phyloP scores from a whole-genome alignment of 2,797 vertebrate species.

The Lacerta viridis region DNA sequence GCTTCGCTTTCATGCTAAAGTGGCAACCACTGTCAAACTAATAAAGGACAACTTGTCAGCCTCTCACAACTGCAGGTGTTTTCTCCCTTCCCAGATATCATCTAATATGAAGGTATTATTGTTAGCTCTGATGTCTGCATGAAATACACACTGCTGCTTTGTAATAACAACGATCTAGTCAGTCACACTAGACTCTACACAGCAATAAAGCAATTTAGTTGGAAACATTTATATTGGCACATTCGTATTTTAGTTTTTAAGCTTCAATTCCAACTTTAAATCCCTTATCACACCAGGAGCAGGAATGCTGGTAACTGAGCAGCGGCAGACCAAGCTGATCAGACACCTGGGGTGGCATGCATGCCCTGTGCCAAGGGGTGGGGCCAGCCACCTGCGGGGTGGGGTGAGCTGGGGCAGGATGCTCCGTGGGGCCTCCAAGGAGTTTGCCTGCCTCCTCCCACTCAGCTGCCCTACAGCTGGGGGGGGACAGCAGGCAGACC shows the following conservation, averaged over 20 bases:
- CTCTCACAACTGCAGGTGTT: background rate
- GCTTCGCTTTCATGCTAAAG: slow-evolving; percentile 51
- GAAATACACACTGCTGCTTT: slow-evolving; percentile 6
- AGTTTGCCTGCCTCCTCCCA: no score
- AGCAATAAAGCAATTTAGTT: slow-evolving; percentile 32
- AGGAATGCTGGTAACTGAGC: background rate
- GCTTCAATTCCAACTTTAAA: slow-evolving; percentile 12
- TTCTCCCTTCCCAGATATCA: slow-evolving; percentile 23
- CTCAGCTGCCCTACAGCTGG: no score
- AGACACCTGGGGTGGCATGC: rapidly evolving
- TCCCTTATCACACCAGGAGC: background rate
- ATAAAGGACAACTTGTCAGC: slow-evolving; percentile 39
- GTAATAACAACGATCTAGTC: background rate
- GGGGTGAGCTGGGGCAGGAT: no score
- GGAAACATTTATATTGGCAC: background rate
- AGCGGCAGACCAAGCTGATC: no score
- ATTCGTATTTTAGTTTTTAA: background rate
- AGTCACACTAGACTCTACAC: background rate
- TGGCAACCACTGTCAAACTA: slow-evolving; percentile 25
- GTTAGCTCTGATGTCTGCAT: background rate
- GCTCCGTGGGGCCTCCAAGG: no score
- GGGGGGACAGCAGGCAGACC: no score
- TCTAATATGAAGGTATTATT: background rate
- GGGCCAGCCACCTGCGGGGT: no score
- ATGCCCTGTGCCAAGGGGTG: no score